These are phyloP conservation scores for Pseudomyrmex flavicornis DNA, from an alignment of 1,140 invertebrate species.

Conservation along the genomic window DNA sequence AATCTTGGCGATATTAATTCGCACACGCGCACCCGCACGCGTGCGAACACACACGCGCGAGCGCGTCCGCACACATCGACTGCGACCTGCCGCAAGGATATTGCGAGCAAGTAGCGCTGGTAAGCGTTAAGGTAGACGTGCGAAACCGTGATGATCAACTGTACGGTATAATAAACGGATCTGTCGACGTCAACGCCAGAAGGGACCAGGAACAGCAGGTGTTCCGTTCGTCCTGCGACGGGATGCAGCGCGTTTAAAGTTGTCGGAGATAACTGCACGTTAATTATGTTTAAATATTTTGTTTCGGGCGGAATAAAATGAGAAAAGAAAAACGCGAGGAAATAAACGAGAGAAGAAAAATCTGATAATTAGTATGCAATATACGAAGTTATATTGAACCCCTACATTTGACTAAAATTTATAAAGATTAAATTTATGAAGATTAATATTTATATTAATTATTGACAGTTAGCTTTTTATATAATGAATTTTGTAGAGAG, in stretches of 20 bases:
- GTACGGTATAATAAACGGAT: constrained; percentile 80
- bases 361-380: no score
- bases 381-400: no score
- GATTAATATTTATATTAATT: no score
- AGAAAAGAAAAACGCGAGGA: no score
- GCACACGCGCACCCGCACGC: constrained; percentile 39
- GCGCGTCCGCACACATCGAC: neutral
- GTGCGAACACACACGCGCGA: constrained; percentile 34
- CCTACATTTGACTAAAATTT: no score
- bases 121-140: constrained; percentile 70
- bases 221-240: constrained; percentile 67
- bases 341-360: no score
- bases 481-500: neutral
- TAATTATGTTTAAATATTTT: constrained; percentile 39
- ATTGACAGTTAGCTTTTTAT: neutral
- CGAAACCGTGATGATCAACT: constrained; percentile 69
- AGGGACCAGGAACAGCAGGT: constrained; percentile 78
- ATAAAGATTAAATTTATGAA: no score
- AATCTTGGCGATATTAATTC: constrained; percentile 73
- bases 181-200: constrained; percentile 78
- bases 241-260: constrained; percentile 19
- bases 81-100: constrained; percentile 29
- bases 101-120: constrained; percentile 59
- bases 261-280: constrained; percentile 23
- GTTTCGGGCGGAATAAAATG: neutral